Percentiles rank a stretch among this genome's conserved stretches.
These are phyloP conservation scores for Ptiloglossa arizonensis DNA, from an alignment of 1,140 invertebrate genomes.

Conservation along the genomic window DNA sequence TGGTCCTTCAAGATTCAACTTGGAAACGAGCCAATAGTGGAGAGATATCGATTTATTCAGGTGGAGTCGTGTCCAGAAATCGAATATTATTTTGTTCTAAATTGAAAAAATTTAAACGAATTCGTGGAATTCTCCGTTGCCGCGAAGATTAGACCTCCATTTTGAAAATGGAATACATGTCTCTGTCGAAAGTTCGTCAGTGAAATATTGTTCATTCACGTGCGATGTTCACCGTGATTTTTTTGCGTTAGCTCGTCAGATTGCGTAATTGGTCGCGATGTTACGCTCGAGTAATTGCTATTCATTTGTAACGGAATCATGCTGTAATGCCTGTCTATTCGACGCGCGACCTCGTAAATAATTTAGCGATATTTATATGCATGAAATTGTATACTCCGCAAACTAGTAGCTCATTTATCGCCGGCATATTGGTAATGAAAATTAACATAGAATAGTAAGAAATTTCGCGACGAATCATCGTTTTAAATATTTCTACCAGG, in stretches of 20 bases:
- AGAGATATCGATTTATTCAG: neutral
- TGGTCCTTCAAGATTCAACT: conserved; percentile 1
- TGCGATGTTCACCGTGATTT: conserved; percentile 10
- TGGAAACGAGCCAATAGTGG: conserved; percentile 8
- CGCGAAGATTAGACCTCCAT: neutral
- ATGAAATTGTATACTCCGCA: neutral
- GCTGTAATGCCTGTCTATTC: conserved; percentile 33
- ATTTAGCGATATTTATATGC: conserved; percentile 18
- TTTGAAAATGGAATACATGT: neutral
- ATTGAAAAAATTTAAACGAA: conserved; percentile 2
- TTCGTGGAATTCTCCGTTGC: neutral
- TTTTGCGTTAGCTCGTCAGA: conserved; percentile 25
- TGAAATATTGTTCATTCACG: conserved; percentile 6
- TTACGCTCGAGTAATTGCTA: conserved; percentile 25
- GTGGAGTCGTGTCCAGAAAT: neutral
- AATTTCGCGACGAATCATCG: too few species aligned
- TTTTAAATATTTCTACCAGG: too few species aligned
- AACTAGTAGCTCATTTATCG: conserved; percentile 9
- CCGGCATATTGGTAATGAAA: conserved; percentile 8
- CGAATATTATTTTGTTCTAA: neutral
- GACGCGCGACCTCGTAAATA: conserved; percentile 24
- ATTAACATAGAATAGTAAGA: too few species aligned
- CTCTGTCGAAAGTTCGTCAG: neutral
- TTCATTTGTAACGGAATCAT: conserved; percentile 39
- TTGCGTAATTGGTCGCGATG: conserved; percentile 40